These are phyloP conservation scores for Eupithecia subfuscata DNA, from an alignment of 2,888 invertebrate species.

Conservation along the genomic window DNA sequence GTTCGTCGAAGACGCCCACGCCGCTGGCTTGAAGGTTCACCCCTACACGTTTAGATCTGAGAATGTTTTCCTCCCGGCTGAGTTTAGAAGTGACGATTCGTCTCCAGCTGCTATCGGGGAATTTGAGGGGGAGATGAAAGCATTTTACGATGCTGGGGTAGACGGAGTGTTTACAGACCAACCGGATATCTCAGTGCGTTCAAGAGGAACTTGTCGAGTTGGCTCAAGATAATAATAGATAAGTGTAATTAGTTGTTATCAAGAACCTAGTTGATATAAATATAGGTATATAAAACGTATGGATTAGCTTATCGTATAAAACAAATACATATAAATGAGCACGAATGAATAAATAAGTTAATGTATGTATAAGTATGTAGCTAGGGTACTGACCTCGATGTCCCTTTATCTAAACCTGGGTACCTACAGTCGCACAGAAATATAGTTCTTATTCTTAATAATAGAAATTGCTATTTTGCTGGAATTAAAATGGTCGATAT, in stretches of 20 bases:
- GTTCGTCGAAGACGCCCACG: constrained; percentile 70
- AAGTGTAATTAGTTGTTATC: constrained; percentile 6
- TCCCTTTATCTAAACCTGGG: neutral
- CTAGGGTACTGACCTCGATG: neutral
- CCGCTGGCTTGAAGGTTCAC: constrained; percentile 72
- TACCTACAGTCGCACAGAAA: neutral
- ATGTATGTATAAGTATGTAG: neutral
- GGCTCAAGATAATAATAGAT: constrained; percentile 14
- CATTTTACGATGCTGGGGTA: constrained; percentile 68
- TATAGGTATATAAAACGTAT: neutral
- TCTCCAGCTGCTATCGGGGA: constrained; percentile 63
- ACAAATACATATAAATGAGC: constrained; percentile 4
- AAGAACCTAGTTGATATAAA: neutral
- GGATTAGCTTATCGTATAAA: constrained; percentile 1
- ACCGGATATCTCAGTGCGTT: constrained; percentile 65
- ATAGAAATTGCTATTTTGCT: neutral
- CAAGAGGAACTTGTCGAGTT: constrained; percentile 52
- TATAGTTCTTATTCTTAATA: neutral
- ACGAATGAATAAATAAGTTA: neutral
- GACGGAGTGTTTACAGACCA: constrained; percentile 76
- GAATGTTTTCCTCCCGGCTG: constrained; percentile 67
- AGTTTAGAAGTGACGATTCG: constrained; percentile 60
- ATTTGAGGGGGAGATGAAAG: constrained; percentile 63
- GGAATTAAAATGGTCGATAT: neutral
- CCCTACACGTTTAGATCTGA: constrained; percentile 77